Evolutionary conservation across 2,888 invertebrate species (phyloP).

Genomic region (Gibbula magus): DNA sequence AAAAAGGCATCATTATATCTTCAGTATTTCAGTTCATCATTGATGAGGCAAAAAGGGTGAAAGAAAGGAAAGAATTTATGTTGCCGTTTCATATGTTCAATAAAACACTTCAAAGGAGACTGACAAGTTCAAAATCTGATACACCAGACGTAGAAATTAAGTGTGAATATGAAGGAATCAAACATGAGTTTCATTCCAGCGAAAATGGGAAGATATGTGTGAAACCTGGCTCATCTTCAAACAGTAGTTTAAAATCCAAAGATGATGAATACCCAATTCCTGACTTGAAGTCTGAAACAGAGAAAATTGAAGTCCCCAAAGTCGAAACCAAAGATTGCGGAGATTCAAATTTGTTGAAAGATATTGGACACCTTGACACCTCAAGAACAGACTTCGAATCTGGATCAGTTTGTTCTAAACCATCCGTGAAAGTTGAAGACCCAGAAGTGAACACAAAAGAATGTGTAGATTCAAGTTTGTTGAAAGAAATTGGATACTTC

Average conservation of each 20-base stretch:
- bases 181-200: too few species aligned
- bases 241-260: too few species aligned
- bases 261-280: too few species aligned
- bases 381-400: neutral
- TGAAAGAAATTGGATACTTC: neutral
- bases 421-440: too few species aligned
- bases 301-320: too few species aligned
- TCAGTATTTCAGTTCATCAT: slow-evolving; percentile 63
- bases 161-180: too few species aligned
- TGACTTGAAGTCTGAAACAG: too few species aligned
- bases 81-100: slow-evolving; percentile 39
- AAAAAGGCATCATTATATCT: slow-evolving; percentile 49
- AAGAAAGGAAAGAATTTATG: slow-evolving; percentile 45
- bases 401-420: neutral
- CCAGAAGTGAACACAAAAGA: neutral
- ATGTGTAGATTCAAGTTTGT: neutral
- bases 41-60: slow-evolving; percentile 57
- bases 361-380: neutral
- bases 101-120: neutral
- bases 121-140: neutral
- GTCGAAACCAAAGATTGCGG: neutral
- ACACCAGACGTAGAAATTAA: too few species aligned
- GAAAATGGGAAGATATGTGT: too few species aligned
- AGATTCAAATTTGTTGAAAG: neutral
- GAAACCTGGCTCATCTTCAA: too few species aligned